A percentile compares a stretch with the other conserved stretches of the same genome.
Evolutionary conservation across 2,888 invertebrate genomes (phyloP).

Genomic region (Leuctra nigra): DNA sequence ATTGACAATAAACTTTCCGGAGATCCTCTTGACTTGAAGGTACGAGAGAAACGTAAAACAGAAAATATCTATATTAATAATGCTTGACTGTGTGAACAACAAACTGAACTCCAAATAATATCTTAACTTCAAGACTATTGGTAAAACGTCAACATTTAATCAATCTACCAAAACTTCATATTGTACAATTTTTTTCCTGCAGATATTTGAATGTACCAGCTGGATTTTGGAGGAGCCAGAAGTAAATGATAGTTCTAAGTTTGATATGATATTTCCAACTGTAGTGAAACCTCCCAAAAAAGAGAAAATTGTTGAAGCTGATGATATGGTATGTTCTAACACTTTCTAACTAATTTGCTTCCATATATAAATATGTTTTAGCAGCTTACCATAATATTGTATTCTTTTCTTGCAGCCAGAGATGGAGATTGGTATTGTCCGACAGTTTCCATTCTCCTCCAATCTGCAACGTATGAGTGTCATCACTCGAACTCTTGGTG

Average conservation of each 20-base stretch:
- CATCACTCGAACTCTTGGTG: conserved; percentile 67
- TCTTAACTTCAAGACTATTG: too few relatives aligned
- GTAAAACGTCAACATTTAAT: too few relatives aligned
- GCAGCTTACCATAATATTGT: conserved; percentile 10
- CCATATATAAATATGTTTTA: not conserved
- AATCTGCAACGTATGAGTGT: conserved; percentile 86
- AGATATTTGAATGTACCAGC: conserved; percentile 93
- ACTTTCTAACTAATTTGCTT: conserved; percentile 1
- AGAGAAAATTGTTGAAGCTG: not conserved
- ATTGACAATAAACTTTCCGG: conserved; percentile 83
- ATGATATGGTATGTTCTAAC: not conserved
- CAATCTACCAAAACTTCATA: too few relatives aligned
- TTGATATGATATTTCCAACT: conserved; percentile 81
- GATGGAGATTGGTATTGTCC: conserved; percentile 71
- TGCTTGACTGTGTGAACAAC: too few relatives aligned
- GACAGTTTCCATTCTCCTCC: conserved; percentile 84
- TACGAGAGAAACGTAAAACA: too few relatives aligned
- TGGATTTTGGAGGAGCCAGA: conserved; percentile 87
- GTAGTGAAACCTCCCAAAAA: conserved; percentile 58
- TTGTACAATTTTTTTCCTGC: conserved; percentile 33
- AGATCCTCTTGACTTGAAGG: conserved; percentile 91
- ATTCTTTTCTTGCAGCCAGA: conserved; percentile 39
- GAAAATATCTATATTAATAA: too few relatives aligned
- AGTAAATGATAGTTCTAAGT: conserved; percentile 75
- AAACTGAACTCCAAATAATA: too few relatives aligned